Evolutionary conservation across 2,113 vertebrate genomes (phyloP), one percentile per base, ranked within the genome.

Genomic region (Mesocricetus auratus): DNA sequence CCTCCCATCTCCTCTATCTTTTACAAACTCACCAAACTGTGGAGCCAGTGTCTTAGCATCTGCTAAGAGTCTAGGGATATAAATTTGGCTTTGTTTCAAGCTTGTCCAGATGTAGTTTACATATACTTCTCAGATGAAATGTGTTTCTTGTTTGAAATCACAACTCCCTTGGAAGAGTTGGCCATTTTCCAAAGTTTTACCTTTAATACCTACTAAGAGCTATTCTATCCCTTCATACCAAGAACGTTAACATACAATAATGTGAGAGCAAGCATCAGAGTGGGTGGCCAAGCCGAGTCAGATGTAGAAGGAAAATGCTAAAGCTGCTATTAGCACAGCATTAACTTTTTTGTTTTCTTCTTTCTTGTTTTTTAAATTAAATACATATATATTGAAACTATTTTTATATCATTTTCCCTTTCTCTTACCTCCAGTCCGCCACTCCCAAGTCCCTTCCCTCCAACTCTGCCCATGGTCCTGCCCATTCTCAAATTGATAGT

Each of bases 41-140:
- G 53, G 6, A 86, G 12, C 24, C 42, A 86, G 15, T 69, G n/a
- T 78, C 42, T 45, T 53, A 77, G 86, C 33, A 85, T 16, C 8
- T 71, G n/a, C 21, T 85, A 9, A 94, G 83, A 74, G 5, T 83
- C 53, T 85, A 22, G 69, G 7, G 11, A 83, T 29, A 1, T 42
- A 83, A 93, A 94, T 79, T 29, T 79, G 56, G 26, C 22, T 96
- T 83, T 45, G 26, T 58, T 90, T 96, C 26, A 93, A 47, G 26
- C 66, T 96, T 87, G 7, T 22, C 50, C n/a, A 92, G 39, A 60
- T 81, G 42, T 69, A 60, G 2, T 33, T 64, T 68, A 56, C 85
- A 50, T 56, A 56, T 56, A 56, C 3, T 56, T 56, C 53, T 56
- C 53, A 56, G 10, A 15, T 56, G 53, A 56, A 56, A 56, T 56